These are phyloP conservation scores for Phylloscopus whistleri DNA, from an alignment of 2,113 vertebrate species.

Conservation along the genomic window DNA sequence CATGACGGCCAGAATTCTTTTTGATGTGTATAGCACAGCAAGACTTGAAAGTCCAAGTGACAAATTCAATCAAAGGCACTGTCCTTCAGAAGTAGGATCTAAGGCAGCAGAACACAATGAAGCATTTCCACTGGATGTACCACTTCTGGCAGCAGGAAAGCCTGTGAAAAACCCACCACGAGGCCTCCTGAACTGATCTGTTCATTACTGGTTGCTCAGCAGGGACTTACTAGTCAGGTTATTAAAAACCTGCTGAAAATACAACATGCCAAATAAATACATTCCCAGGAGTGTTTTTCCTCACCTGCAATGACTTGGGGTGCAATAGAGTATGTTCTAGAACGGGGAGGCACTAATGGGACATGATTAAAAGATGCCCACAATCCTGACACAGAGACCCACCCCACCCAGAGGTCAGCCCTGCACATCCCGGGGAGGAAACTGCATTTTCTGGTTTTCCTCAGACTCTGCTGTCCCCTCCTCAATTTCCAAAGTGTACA, in stretches of 20 bases:
- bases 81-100: constrained; percentile 11
- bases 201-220: neutral
- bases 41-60: constrained; percentile 26
- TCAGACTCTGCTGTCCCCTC: neutral
- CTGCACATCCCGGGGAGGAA: neutral
- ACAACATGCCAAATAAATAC: neutral
- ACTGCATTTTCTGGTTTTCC: neutral
- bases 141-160: neutral
- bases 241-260: neutral
- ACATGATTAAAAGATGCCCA: neutral
- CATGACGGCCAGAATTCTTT: neutral
- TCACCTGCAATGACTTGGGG: neutral
- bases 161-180: neutral
- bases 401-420: neutral
- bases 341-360: rapidly evolving
- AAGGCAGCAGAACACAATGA: neutral
- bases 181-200: neutral
- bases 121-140: neutral
- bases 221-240: neutral
- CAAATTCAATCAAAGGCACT: constrained; percentile 11
- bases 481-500: neutral
- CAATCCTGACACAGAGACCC: neutral
- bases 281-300: neutral
- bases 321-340: neutral
- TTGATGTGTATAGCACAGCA: neutral